Conservation (phyloP, 2,888 invertebrate genomes). For the Perizoma flavofasciatum region DNA sequence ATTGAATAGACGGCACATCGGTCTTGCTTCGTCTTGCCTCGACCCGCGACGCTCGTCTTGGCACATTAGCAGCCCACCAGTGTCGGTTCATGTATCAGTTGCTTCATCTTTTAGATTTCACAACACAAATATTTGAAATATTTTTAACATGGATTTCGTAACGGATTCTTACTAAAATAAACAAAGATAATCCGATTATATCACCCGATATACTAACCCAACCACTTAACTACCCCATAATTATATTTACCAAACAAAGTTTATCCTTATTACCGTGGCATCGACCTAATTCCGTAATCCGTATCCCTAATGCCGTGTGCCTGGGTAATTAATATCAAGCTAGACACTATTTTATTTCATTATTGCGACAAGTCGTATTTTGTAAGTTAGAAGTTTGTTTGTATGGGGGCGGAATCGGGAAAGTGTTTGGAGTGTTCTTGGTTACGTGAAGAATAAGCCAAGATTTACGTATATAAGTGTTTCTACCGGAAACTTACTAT, state of each 20-base stretch:
- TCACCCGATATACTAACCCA: conserved; percentile 38
- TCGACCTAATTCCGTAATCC: conserved; percentile 39
- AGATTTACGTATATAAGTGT: too few species aligned
- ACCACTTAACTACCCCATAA: conserved; percentile 46
- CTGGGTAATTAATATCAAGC: conserved; percentile 74
- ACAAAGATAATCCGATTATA: conserved; percentile 37
- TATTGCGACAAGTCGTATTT: conserved; percentile 64
- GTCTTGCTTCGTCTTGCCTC: conserved; percentile 42
- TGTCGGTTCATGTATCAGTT: conserved; percentile 6
- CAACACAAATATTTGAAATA: too few species aligned
- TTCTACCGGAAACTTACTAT: too few species aligned
- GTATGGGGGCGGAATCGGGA: conserved; percentile 24
- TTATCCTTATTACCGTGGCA: conserved; percentile 51
- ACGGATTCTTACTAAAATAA: conserved; percentile 16
- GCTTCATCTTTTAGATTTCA: background rate
- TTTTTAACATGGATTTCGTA: too few species aligned
- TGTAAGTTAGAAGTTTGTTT: conserved; percentile 65
- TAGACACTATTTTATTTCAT: conserved; percentile 79
- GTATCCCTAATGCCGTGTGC: conserved; percentile 70
- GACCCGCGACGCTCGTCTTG: conserved; percentile 58
- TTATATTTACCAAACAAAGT: conserved; percentile 53
- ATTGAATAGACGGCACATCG: conserved; percentile 56
- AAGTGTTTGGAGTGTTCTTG: conserved; percentile 18
- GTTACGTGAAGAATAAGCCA: conserved; percentile 1
- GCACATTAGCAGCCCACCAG: conserved; percentile 55